Conservation (phyloP, 2,113 vertebrate species). For the Odontesthes bonariensis region DNA sequence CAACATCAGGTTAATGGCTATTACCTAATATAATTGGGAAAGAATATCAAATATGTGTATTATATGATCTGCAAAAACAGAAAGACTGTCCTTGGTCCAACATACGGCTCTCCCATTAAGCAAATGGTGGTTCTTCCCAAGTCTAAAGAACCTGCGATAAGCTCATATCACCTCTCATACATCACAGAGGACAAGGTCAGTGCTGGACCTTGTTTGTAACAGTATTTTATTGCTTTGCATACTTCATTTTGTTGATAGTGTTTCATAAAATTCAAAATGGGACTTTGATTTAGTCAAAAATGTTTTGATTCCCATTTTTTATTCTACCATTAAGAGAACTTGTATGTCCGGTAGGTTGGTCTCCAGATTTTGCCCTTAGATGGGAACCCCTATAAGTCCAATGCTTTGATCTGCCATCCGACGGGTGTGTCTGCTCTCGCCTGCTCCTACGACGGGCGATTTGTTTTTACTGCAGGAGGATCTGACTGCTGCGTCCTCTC, state of each 20-base stretch:
- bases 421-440: slow-evolving; percentile 81
- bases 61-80: slow-evolving; percentile 73
- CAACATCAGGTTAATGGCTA: not conserved
- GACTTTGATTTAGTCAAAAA: not conserved
- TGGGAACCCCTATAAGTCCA: slow-evolving; percentile 93
- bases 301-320: not conserved
- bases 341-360: slow-evolving; percentile 84
- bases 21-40: not conserved
- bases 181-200: slow-evolving; percentile 91
- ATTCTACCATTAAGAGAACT: slow-evolving; percentile 7
- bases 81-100: slow-evolving; percentile 89
- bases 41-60: not conserved
- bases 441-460: slow-evolving; percentile 84
- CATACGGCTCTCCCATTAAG: slow-evolving; percentile 87
- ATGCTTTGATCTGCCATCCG: slow-evolving; percentile 88
- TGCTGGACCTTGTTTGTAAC: not conserved
- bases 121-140: slow-evolving; percentile 85
- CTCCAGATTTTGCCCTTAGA: slow-evolving; percentile 93
- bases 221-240: not conserved
- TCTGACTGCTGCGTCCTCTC: slow-evolving; percentile 83
- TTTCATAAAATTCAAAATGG: slow-evolving; percentile 1
- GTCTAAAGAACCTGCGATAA: slow-evolving; percentile 43
- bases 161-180: slow-evolving; percentile 85
- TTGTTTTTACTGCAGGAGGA: slow-evolving; percentile 89
- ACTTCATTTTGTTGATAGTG: not conserved